Percentiles rank a stretch among this genome's conserved stretches.
Evolutionary conservation across 2,113 vertebrate genomes (phyloP).

Genomic region (Cochlearius cochlearius): DNA sequence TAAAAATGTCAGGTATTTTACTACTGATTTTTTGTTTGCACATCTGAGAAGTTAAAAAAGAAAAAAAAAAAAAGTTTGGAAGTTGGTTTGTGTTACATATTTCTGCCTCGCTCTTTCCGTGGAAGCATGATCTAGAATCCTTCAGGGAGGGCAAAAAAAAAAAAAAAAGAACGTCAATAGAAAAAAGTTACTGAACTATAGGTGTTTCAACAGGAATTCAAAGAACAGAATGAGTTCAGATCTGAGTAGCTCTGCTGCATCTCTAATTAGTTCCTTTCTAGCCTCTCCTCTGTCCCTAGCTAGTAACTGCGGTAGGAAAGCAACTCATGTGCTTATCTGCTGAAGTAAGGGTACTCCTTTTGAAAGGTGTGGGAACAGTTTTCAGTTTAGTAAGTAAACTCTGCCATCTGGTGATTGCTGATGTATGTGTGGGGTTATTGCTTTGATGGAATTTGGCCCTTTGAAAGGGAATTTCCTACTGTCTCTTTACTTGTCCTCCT

Average conservation of each 20-base stretch:
- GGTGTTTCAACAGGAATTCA: background rate
- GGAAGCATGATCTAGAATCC: background rate
- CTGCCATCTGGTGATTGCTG: background rate
- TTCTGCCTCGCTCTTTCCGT: background rate
- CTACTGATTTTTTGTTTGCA: background rate
- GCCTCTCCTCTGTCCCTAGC: background rate
- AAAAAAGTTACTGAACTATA: background rate
- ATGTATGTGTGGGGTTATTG: background rate
- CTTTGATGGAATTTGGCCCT: background rate
- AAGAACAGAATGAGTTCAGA: background rate
- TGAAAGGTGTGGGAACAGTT: background rate
- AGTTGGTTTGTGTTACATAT: background rate
- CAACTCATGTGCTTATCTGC: fast-evolving
- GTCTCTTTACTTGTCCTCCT: background rate
- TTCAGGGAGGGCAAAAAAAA: background rate
- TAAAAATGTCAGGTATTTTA: background rate
- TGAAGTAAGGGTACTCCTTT: background rate
- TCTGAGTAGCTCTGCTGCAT: background rate
- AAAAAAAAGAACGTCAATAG: background rate
- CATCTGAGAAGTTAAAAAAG: background rate
- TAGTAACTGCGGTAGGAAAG: background rate
- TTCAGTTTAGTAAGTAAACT: background rate
- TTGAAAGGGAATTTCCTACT: background rate
- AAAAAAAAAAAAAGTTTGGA: background rate
- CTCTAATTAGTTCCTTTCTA: background rate